Conservation (phyloP, 2,888 invertebrate genomes). For the Lepidochrysops patricia region DNA sequence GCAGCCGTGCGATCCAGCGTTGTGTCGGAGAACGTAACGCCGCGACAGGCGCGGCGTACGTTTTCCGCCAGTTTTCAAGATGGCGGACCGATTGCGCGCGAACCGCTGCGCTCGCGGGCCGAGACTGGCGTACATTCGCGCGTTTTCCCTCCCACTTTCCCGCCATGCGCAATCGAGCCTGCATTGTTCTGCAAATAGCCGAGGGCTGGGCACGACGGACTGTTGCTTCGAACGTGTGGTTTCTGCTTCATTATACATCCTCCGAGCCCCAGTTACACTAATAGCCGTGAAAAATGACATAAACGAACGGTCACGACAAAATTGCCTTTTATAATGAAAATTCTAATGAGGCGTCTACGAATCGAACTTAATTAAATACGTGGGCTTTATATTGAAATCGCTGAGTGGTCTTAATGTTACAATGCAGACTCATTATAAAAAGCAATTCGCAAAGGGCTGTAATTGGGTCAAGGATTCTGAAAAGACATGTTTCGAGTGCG, state of each 20-base stretch:
- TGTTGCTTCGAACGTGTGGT: slow-evolving; percentile 34
- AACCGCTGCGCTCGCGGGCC: slow-evolving; percentile 62
- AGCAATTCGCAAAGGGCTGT: neutral
- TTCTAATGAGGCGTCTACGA: no score
- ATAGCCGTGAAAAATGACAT: slow-evolving; percentile 1
- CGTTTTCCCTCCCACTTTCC: slow-evolving; percentile 58
- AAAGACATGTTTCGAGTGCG: slow-evolving; percentile 15
- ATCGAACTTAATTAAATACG: neutral
- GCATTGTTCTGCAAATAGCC: slow-evolving; percentile 71
- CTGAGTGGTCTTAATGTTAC: neutral
- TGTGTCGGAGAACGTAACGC: slow-evolving; percentile 69
- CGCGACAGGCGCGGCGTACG: slow-evolving; percentile 65
- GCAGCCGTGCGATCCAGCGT: slow-evolving; percentile 59
- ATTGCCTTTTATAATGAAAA: no score
- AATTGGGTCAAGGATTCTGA: slow-evolving; percentile 13
- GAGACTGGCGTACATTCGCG: slow-evolving; percentile 63
- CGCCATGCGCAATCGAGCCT: slow-evolving; percentile 67
- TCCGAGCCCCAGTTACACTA: neutral
- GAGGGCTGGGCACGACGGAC: slow-evolving; percentile 58
- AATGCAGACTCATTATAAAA: neutral
- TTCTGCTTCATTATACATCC: slow-evolving; percentile 14
- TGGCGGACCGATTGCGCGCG: slow-evolving; percentile 56
- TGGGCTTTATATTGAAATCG: neutral
- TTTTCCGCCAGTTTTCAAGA: slow-evolving; percentile 68
- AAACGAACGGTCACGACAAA: neutral